These are phyloP conservation scores for Darevskia nairensis DNA, from an alignment of 2,797 vertebrate genomes.

Conservation along the genomic window DNA sequence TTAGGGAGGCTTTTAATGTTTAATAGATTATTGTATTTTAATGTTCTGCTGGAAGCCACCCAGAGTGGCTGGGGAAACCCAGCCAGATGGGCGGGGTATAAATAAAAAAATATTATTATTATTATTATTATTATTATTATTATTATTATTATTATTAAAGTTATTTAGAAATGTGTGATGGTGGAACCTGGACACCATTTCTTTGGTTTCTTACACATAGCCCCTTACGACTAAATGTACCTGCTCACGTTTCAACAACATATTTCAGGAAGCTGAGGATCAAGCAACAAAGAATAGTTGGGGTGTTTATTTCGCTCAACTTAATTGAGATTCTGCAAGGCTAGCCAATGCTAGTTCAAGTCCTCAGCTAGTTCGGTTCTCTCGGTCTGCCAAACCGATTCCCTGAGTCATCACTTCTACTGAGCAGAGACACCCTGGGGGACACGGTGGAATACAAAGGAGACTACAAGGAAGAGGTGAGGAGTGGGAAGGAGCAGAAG, in stretches of 20 bases:
- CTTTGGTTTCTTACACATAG: neutral
- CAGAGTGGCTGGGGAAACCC: too few species aligned
- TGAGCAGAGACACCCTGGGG: neutral
- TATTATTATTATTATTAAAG: too few species aligned
- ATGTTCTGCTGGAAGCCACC: too few species aligned
- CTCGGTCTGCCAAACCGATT: neutral
- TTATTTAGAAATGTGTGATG: neutral
- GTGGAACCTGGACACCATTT: too few species aligned
- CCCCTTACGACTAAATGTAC: neutral
- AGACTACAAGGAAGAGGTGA: neutral
- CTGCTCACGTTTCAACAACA: neutral
- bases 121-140: too few species aligned
- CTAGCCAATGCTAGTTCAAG: constrained; percentile 12
- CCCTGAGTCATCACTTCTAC: neutral
- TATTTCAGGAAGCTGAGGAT: neutral
- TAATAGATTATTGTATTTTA: too few species aligned
- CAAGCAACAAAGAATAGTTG: neutral
- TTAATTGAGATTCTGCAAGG: constrained; percentile 30
- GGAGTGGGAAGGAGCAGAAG: neutral
- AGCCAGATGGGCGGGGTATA: too few species aligned
- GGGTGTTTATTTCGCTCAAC: constrained; percentile 5
- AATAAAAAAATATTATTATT: too few species aligned
- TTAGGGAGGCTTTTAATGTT: too few species aligned
- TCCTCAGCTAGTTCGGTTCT: constrained; percentile 36
- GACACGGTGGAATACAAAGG: neutral